These are phyloP conservation scores for Cerastis rubricosa DNA, from an alignment of 2,888 invertebrate genomes.

Conservation along the genomic window DNA sequence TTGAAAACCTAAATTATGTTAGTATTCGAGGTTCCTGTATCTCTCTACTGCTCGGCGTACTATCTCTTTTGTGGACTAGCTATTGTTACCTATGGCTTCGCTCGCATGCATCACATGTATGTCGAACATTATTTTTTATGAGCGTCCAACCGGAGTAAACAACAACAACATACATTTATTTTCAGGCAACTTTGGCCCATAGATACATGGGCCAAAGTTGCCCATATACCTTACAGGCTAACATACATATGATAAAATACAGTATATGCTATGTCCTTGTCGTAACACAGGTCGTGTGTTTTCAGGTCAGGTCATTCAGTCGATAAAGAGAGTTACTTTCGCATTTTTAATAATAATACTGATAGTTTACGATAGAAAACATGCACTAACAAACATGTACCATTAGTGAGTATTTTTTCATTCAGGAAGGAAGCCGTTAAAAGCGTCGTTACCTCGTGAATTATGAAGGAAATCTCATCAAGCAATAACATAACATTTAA, in stretches of 20 bases:
- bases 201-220: no score
- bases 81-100: not conserved
- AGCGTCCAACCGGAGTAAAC: not conserved
- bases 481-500: conserved; percentile 26
- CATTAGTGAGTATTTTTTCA: not conserved
- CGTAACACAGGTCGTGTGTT: not conserved
- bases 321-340: not conserved
- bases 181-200: no score
- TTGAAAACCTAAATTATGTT: not conserved
- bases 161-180: no score
- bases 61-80: not conserved
- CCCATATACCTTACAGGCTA: no score
- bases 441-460: not conserved
- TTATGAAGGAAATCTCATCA: conserved; percentile 22
- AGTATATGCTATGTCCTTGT: not conserved
- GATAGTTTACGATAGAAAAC: not conserved
- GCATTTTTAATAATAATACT: not conserved
- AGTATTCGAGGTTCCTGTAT: not conserved
- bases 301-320: not conserved
- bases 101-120: not conserved
- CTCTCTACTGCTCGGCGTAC: not conserved
- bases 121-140: not conserved
- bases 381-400: not conserved
- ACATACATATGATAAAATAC: no score
- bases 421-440: conserved; percentile 37